Evolutionary conservation across 2,113 vertebrate species (phyloP), one percentile per base, ranked within the genome.

Genomic region (Phrynosoma blainvillii): DNA sequence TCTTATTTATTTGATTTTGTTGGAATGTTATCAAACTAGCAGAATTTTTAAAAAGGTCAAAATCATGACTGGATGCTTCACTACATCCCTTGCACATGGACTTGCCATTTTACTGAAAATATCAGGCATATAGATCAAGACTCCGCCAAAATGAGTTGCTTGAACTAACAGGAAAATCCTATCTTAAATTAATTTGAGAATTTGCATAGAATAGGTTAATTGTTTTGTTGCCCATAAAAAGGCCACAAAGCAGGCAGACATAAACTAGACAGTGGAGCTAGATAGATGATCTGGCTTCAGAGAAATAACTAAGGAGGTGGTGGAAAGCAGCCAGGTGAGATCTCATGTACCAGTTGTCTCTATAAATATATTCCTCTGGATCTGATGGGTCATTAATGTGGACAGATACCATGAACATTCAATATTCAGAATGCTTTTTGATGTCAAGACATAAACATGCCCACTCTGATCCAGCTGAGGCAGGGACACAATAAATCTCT

Each of bases 71-170:
- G 79, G 73, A 90, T 92, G 82, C 93, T 93, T 94, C 93, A 90
- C 32, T 94, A 87, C 78, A 66, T 93, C 73, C 71, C 92, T 94
- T 94, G 91, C 92, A 90, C 87, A 89, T 68, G 87, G 91, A 92
- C 90, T 94, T 96, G 95, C 95, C 95, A 96, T 96, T 96, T 96
- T 90, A 87, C 89, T 90, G 91, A 94, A 96, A 96, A 96, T 95
- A 96, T 88, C 95, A 96, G 90, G 88, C 84, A 92, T 89, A 95
- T 91, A 96, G 89, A 95, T 96, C 95, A 96, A 93, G 62, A 77
- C 86, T 91, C 77, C 74, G 83, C 21, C 79, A 87, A 93, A 94
- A 76, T 86, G 76, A 93, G 94, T 91, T 94, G 92, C 91, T 80
- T 91, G 70, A 92, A 78, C 66, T 79, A 73, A 93, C 92, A 92